Evolutionary conservation across 2,113 vertebrate species (phyloP), one percentile per base, ranked within the genome.

Genomic region (Scartelaos histophorus): DNA sequence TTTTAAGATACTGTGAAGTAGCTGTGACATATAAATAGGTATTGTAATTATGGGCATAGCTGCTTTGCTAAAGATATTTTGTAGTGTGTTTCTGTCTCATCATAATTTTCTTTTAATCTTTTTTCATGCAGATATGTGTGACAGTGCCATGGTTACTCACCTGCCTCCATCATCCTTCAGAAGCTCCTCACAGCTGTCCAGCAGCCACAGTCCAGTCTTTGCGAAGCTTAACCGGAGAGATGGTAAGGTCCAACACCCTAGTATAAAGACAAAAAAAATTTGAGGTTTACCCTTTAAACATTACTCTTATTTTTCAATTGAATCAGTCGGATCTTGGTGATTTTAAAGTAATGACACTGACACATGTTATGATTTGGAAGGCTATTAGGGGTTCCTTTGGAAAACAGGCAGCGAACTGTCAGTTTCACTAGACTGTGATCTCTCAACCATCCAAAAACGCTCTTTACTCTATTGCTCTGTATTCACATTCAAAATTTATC

Each of bases 151-250:
- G 73, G 92, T 95, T 3, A 94, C 95, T 45, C 71, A 87, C 34
- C 92, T 97, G 3, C 93, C 90, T 46, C 93, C 93, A 46, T 84
- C 94, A 66, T 95, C 95, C 47, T 96, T 99, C 91, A 94, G 92
- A 79, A 96, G 96, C 89, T 97, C 97, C n/a, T 97, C 97, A 13
- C 93, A 95, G 72, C 74, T 95, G 77, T 93, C 89, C 49, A 91
- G 88, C 79, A 92, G 91, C 47, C 93, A 95, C 5, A 95, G 93
- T 24, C 88, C 95, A 3, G 95, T 93, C 83, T 95, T 94, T 73
- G 96, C 95, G 45, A 97, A 96, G 73, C 94, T 99, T 83, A 97
- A 97, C 93, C 93, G 93, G 17, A 87, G 94, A 93, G 94, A 96
- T 79, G 97, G 97, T 98, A 90, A 95, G 95, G 77, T 13, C 54